These are phyloP conservation scores for Phyllotreta striolata DNA, from an alignment of 2,888 invertebrate genomes.

Conservation along the genomic window DNA sequence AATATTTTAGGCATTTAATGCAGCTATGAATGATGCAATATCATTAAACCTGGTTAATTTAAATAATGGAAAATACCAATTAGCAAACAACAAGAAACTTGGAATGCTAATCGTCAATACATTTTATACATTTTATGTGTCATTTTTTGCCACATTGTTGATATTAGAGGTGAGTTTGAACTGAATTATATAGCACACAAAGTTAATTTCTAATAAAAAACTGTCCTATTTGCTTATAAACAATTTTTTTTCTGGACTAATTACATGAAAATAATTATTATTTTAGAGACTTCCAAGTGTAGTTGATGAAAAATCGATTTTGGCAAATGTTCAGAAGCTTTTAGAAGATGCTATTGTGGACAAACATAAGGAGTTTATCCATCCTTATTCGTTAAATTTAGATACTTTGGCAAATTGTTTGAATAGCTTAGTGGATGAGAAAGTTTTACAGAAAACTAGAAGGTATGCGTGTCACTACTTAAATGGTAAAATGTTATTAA, in stretches of 20 bases:
- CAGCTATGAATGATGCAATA: constrained; percentile 57
- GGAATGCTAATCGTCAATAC: constrained; percentile 66
- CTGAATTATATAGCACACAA: constrained; percentile 4
- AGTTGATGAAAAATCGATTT: constrained; percentile 64
- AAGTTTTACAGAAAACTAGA: constrained; percentile 57
- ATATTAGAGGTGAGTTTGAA: constrained; percentile 62
- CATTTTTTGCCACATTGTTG: constrained; percentile 65
- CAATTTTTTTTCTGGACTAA: constrained; percentile 25
- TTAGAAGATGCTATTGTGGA: constrained; percentile 65
- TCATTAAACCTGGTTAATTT: constrained; percentile 53
- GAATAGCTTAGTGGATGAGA: constrained; percentile 63
- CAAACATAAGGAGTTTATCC: constrained; percentile 61
- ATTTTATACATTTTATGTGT: constrained; percentile 70
- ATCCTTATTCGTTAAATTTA: constrained; percentile 79
- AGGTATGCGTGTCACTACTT: constrained; percentile 43
- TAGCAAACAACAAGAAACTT: constrained; percentile 62
- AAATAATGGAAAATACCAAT: constrained; percentile 52
- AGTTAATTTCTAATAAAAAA: not conserved
- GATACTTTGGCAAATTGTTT: constrained; percentile 70
- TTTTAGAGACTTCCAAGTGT: constrained; percentile 49
- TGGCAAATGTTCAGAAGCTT: constrained; percentile 67
- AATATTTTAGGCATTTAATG: constrained; percentile 59
- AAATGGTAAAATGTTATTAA: constrained; percentile 9
- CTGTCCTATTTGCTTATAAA: not conserved
- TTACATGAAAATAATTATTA: constrained; percentile 39